These are phyloP conservation scores for Lutjanus campechanus DNA, from an alignment of 2,797 vertebrate genomes.

Conservation along the genomic window DNA sequence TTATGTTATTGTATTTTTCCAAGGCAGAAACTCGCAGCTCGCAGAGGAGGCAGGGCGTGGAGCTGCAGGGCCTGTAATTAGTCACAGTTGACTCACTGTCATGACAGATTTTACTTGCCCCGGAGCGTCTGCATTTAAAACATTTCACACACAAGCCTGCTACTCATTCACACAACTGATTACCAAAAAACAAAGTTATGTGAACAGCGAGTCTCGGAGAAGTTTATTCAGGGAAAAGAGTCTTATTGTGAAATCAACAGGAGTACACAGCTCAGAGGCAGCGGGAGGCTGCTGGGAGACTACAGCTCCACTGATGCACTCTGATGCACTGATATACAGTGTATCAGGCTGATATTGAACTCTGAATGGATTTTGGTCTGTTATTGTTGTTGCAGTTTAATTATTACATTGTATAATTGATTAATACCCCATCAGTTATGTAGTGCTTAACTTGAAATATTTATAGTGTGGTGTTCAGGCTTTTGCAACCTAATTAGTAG, in stretches of 20 bases:
- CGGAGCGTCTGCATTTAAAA: slow-evolving; percentile 55
- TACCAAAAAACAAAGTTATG: slow-evolving; percentile 70
- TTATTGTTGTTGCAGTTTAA: slow-evolving; percentile 11
- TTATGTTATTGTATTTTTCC: slow-evolving; percentile 36
- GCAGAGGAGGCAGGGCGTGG: slow-evolving; percentile 55
- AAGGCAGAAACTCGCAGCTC: slow-evolving; percentile 35
- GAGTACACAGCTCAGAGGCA: slow-evolving; percentile 63
- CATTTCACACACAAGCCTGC: slow-evolving; percentile 60
- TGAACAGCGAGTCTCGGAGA: slow-evolving; percentile 39
- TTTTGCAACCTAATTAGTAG: background rate
- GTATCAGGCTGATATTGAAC: background rate
- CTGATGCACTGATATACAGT: background rate
- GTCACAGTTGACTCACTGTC: slow-evolving; percentile 69
- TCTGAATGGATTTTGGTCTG: background rate
- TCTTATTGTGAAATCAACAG: slow-evolving; percentile 58
- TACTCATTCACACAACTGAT: slow-evolving; percentile 69
- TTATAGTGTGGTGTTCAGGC: background rate
- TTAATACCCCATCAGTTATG: background rate
- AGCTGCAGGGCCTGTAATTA: slow-evolving; percentile 77
- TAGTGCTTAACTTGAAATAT: background rate
- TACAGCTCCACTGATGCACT: background rate
- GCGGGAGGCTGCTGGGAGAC: slow-evolving; percentile 24
- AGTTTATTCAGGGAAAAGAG: slow-evolving; percentile 34
- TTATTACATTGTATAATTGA: background rate
- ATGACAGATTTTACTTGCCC: slow-evolving; percentile 64